Evolutionary conservation across 2,797 vertebrate genomes (phyloP).

Genomic region (Melanotaenia boesemani): DNA sequence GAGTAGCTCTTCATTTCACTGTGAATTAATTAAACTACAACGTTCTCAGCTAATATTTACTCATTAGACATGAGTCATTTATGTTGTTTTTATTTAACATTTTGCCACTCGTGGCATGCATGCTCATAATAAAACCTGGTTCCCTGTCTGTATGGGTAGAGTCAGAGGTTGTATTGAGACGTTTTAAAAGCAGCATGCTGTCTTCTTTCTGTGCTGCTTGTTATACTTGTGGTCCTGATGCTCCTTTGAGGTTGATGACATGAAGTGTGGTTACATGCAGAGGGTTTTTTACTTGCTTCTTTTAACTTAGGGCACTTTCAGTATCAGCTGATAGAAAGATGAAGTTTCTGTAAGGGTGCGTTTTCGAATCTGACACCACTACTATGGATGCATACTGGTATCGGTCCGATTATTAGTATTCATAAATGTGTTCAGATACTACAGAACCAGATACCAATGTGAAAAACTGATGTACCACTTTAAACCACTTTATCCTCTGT

Average conservation of each 20-base stretch:
- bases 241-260: neutral
- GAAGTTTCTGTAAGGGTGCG: too few relatives aligned
- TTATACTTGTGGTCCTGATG: conserved; percentile 2
- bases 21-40: too few relatives aligned
- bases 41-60: neutral
- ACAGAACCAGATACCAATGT: too few relatives aligned
- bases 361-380: too few relatives aligned
- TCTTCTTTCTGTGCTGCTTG: conserved; percentile 9
- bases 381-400: too few relatives aligned
- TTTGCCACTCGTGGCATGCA: neutral
- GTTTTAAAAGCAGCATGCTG: neutral
- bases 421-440: too few relatives aligned
- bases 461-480: too few relatives aligned
- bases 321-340: neutral
- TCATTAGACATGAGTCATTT: too few relatives aligned
- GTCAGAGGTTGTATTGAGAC: conserved; percentile 8
- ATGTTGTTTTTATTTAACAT: neutral
- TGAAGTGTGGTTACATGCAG: conserved; percentile 11
- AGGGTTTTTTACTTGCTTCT: conserved; percentile 12
- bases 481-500: too few relatives aligned
- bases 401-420: too few relatives aligned
- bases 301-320: too few relatives aligned
- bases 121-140: conserved; percentile 3
- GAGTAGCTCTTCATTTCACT: too few relatives aligned
- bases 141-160: neutral